phyloP scores from a whole-genome alignment of 2,888 invertebrate species.

The Lymantria dispar region DNA sequence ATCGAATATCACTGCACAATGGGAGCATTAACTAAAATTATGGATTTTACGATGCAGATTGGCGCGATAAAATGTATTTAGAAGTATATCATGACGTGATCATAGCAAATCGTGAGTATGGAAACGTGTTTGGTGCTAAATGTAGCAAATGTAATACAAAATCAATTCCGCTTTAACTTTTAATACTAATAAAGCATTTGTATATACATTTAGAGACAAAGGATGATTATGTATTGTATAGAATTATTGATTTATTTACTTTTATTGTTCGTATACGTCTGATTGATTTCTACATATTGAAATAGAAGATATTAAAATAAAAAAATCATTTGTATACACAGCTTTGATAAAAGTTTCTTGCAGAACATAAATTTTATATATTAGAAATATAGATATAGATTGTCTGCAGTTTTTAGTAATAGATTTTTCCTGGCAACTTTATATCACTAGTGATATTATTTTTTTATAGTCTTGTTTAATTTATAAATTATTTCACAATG shows the following conservation, averaged over 20 bases:
- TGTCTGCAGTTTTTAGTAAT: too few species aligned
- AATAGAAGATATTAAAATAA: too few species aligned
- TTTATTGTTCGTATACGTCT: too few species aligned
- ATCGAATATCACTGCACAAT: conserved; percentile 64
- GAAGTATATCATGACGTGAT: conserved; percentile 43
- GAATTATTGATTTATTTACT: neutral
- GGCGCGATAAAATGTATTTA: conserved; percentile 49
- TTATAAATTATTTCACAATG: too few species aligned
- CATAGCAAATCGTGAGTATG: conserved; percentile 45
- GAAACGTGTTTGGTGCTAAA: conserved; percentile 22
- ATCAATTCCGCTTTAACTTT: conserved; percentile 27
- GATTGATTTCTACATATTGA: too few species aligned
- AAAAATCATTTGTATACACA: too few species aligned
- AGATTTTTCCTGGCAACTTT: too few species aligned
- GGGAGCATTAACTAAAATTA: conserved; percentile 54
- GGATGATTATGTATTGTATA: conserved; percentile 2
- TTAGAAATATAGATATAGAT: too few species aligned
- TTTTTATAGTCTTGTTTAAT: too few species aligned
- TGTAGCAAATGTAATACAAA: conserved; percentile 21
- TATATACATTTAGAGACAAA: neutral
- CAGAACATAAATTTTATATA: too few species aligned
- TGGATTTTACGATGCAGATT: conserved; percentile 59
- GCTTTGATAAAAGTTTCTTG: too few species aligned
- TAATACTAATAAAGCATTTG: conserved; percentile 27
- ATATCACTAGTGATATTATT: too few species aligned